A percentile compares a stretch with the other conserved stretches of the same genome.
These are phyloP conservation scores for Taphrorychus bicolor DNA, from an alignment of 2,888 invertebrate genomes.

Conservation along the genomic window DNA sequence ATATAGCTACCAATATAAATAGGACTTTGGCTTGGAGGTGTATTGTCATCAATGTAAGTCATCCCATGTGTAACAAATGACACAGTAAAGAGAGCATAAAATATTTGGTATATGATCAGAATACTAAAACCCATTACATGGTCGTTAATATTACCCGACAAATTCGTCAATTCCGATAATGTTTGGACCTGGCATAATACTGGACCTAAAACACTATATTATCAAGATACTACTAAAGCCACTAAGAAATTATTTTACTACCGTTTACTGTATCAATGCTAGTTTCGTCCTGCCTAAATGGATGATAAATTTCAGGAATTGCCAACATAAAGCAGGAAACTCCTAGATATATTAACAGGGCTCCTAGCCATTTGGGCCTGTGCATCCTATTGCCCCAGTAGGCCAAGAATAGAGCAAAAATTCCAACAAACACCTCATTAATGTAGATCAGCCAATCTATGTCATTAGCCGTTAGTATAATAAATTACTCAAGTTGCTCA, in stretches of 20 bases:
- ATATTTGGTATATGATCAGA: slow-evolving; percentile 58
- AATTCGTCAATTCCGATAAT: slow-evolving; percentile 13
- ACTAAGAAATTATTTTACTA: slow-evolving; percentile 19
- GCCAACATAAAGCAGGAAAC: slow-evolving; percentile 61
- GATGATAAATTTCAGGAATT: slow-evolving; percentile 65
- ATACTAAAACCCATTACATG: slow-evolving; percentile 50
- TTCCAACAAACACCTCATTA: slow-evolving; percentile 64
- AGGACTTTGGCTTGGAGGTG: slow-evolving; percentile 62
- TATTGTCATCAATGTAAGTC: slow-evolving; percentile 69
- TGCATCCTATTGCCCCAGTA: slow-evolving; percentile 68
- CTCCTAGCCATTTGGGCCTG: slow-evolving; percentile 67
- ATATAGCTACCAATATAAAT: slow-evolving; percentile 59
- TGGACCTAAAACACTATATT: slow-evolving; percentile 16
- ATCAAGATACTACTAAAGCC: neutral
- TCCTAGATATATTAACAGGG: slow-evolving; percentile 64
- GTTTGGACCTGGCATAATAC: slow-evolving; percentile 18
- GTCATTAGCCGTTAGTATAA: slow-evolving; percentile 31
- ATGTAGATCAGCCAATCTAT: slow-evolving; percentile 67
- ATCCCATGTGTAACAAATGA: slow-evolving; percentile 65
- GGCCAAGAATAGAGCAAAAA: slow-evolving; percentile 63
- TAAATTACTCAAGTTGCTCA: neutral
- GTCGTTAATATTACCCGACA: slow-evolving; percentile 21
- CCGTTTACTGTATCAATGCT: slow-evolving; percentile 45
- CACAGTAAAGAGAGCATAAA: slow-evolving; percentile 45
- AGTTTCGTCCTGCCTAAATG: slow-evolving; percentile 45